Evolutionary conservation across 2,113 vertebrate species (phyloP).

Genomic region (Pseudorhombus dupliciocellatus): DNA sequence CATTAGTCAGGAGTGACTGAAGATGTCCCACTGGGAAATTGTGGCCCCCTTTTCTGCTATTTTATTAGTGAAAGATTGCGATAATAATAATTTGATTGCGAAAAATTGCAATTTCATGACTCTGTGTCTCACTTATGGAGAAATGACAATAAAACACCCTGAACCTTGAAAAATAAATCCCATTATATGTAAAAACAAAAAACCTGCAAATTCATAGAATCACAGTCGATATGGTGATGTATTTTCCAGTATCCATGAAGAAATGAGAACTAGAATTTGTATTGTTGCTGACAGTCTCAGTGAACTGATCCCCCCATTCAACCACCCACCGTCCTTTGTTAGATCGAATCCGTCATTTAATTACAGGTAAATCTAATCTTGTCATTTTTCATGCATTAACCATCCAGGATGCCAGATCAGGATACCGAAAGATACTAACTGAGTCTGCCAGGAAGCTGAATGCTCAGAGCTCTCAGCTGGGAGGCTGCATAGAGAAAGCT

Average conservation of each 20-base stretch:
- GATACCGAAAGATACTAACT: conserved; percentile 91
- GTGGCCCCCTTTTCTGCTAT: background rate
- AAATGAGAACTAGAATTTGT: conserved; percentile 9
- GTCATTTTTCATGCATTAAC: conserved; percentile 33
- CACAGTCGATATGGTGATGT: conserved; percentile 39
- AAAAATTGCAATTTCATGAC: too few species aligned
- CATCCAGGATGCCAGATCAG: conserved; percentile 88
- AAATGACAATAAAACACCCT: too few species aligned
- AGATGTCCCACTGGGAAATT: background rate
- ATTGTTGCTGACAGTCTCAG: background rate
- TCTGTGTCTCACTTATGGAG: too few species aligned
- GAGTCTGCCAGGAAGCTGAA: conserved; percentile 93
- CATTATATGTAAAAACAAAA: conserved; percentile 20
- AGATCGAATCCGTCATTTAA: conserved; percentile 26
- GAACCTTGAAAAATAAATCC: conserved; percentile 18
- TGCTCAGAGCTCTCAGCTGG: conserved; percentile 89
- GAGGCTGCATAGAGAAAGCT: conserved; percentile 92
- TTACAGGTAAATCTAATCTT: conserved; percentile 56
- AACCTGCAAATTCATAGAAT: background rate
- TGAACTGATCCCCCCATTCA: conserved; percentile 17
- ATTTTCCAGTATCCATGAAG: conserved; percentile 12
- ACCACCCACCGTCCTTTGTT: background rate
- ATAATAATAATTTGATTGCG: conserved; percentile 38
- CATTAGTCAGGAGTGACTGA: background rate
- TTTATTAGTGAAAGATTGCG: background rate